These are phyloP conservation scores for Pyxicephalus adspersus DNA, from an alignment of 2,113 vertebrate genomes.

Conservation along the genomic window DNA sequence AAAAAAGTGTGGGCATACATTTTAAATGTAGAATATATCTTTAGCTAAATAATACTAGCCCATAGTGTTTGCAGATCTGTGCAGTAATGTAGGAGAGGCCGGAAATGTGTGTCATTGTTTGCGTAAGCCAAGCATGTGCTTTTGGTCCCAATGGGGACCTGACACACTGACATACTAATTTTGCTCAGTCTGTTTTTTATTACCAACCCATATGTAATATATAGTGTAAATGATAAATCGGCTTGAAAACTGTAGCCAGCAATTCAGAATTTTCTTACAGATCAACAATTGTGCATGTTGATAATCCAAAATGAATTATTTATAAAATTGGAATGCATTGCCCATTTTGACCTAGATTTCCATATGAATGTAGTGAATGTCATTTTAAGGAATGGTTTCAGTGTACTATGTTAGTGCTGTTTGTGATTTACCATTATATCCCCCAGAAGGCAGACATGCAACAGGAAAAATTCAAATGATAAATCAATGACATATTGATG, in stretches of 20 bases:
- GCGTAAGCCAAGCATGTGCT: background rate
- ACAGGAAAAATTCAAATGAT: no score
- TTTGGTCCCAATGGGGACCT: slow-evolving; percentile 7
- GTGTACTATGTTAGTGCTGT: background rate
- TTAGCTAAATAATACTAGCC: background rate
- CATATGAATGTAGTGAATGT: slow-evolving; percentile 32
- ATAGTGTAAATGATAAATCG: slow-evolving; percentile 15
- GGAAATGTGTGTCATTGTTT: slow-evolving; percentile 7
- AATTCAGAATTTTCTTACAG: background rate
- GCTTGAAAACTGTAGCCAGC: background rate
- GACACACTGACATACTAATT: slow-evolving; percentile 5
- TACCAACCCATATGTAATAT: slow-evolving; percentile 11
- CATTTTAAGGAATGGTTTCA: slow-evolving; percentile 16
- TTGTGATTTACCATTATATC: background rate
- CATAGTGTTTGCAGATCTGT: background rate
- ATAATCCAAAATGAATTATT: slow-evolving; percentile 40
- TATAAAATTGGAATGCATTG: slow-evolving; percentile 11
- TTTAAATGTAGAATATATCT: no score
- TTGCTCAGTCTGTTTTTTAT: slow-evolving; percentile 11
- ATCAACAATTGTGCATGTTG: background rate
- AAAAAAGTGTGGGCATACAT: no score
- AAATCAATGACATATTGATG: no score
- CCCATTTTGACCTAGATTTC: slow-evolving; percentile 41
- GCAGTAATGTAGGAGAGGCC: slow-evolving; percentile 5
- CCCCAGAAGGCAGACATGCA: background rate